phyloP scores from a whole-genome alignment of 53 echinoderm and acorn worm genomes.

The Paracentrotus lividus region DNA sequence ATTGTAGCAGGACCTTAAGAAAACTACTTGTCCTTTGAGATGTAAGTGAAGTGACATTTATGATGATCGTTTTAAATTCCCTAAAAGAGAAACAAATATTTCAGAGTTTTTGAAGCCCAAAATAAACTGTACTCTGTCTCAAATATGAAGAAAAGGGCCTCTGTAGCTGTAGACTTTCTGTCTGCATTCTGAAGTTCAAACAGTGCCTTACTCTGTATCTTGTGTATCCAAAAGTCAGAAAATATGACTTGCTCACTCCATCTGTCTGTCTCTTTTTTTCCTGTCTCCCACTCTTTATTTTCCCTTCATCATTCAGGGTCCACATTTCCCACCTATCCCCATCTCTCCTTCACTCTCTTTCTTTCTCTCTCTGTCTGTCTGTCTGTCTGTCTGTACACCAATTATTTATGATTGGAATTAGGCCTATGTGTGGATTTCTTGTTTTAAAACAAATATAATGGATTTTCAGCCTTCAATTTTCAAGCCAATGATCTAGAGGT shows the following conservation, averaged over 20 bases:
- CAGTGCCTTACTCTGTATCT: not conserved
- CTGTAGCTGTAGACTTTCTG: conserved; percentile 30
- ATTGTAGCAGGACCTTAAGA: not conserved
- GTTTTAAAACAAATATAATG: no score
- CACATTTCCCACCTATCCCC: not conserved
- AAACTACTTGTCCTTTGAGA: not conserved
- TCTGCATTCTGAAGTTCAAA: conserved; percentile 35
- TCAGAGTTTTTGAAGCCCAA: not conserved
- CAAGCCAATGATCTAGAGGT: no score
- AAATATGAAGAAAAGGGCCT: conserved; percentile 40
- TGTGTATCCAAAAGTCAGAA: not conserved
- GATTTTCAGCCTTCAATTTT: no score
- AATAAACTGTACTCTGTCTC: conserved; percentile 28
- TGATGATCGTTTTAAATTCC: conserved; percentile 2
- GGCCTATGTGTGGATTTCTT: no score
- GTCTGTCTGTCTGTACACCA: no score
- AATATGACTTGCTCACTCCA: not conserved
- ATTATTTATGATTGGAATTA: no score
- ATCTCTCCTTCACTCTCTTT: not conserved
- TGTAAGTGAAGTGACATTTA: conserved; percentile 46
- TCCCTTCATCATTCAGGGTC: not conserved
- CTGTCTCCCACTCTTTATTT: not conserved
- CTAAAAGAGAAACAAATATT: conserved; percentile 15
- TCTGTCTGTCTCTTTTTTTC: not conserved
- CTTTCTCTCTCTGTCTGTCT: not conserved